Evolutionary conservation across 2,888 invertebrate genomes (phyloP).

Genomic region (Anaspis maculata): DNA sequence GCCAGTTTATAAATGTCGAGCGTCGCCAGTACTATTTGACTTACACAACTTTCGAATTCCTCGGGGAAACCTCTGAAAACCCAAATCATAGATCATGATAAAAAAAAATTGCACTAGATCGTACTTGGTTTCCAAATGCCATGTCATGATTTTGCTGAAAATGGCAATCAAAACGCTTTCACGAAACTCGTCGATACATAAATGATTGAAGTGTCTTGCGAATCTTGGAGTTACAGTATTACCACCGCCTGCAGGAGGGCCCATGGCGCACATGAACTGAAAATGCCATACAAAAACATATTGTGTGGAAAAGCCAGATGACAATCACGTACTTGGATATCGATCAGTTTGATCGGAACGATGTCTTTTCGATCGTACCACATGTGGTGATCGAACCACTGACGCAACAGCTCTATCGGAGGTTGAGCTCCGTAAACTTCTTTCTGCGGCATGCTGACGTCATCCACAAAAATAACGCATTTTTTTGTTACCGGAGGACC

Average conservation of each 20-base stretch:
- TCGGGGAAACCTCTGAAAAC: conserved; percentile 83
- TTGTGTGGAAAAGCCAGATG: conserved; percentile 1
- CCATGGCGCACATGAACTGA: conserved; percentile 81
- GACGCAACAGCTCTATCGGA: conserved; percentile 84
- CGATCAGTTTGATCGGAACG: conserved; percentile 68
- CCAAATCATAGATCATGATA: not conserved
- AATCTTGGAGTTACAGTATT: conserved; percentile 80
- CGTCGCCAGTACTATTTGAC: conserved; percentile 79
- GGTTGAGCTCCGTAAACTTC: conserved; percentile 91
- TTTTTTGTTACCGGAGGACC: conserved; percentile 88
- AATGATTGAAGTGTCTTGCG: conserved; percentile 75
- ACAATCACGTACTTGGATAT: conserved; percentile 63
- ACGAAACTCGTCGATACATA: conserved; percentile 84
- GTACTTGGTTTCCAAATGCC: conserved; percentile 92
- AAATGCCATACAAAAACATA: too few relatives aligned
- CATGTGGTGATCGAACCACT: conserved; percentile 81
- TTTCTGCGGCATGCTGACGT: conserved; percentile 89
- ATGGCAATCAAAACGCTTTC: conserved; percentile 77
- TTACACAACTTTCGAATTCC: conserved; percentile 88
- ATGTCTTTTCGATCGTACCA: conserved; percentile 86
- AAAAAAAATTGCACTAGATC: not conserved
- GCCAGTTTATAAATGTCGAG: conserved; percentile 81
- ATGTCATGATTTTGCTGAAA: conserved; percentile 82
- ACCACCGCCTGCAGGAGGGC: conserved; percentile 65
- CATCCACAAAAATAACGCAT: conserved; percentile 88